Conservation (phyloP, 2,113 vertebrate genomes). For the Trinectes maculatus region DNA sequence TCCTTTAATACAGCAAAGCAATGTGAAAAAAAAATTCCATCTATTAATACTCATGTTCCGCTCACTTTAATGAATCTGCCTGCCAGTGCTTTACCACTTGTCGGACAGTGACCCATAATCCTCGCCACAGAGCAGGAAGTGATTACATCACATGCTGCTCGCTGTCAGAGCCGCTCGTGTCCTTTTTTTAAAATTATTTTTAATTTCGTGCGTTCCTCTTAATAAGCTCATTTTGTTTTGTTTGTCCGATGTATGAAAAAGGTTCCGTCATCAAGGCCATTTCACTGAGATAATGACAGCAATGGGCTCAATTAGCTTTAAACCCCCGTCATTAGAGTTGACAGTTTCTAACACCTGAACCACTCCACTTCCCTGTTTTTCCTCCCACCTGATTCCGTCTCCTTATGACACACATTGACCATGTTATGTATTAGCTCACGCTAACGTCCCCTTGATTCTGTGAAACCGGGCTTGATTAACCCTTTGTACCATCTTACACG, state of each 20-base stretch:
- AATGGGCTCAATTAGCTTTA: no score
- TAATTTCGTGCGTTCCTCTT: not conserved
- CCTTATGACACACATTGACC: not conserved
- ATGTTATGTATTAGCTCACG: slow-evolving; percentile 11
- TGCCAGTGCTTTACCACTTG: slow-evolving; percentile 7
- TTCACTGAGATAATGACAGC: no score
- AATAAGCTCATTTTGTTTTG: not conserved
- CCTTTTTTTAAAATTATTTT: not conserved
- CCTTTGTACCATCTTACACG: slow-evolving; percentile 16
- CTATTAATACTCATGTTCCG: not conserved
- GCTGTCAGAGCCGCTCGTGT: slow-evolving; percentile 19
- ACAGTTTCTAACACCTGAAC: no score
- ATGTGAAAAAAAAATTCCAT: no score
- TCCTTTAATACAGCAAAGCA: no score
- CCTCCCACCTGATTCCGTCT: not conserved
- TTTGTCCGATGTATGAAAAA: not conserved
- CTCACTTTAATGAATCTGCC: slow-evolving; percentile 41
- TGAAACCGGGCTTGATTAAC: slow-evolving; percentile 25
- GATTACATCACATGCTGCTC: slow-evolving; percentile 28
- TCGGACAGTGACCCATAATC: slow-evolving; percentile 23
- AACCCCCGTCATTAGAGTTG: no score
- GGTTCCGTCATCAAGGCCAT: no score
- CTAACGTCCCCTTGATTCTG: no score
- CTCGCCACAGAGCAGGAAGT: slow-evolving; percentile 10
- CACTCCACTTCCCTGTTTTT: no score